Evolutionary conservation across 2,113 vertebrate species (phyloP).

Genomic region (Theristicus caerulescens): DNA sequence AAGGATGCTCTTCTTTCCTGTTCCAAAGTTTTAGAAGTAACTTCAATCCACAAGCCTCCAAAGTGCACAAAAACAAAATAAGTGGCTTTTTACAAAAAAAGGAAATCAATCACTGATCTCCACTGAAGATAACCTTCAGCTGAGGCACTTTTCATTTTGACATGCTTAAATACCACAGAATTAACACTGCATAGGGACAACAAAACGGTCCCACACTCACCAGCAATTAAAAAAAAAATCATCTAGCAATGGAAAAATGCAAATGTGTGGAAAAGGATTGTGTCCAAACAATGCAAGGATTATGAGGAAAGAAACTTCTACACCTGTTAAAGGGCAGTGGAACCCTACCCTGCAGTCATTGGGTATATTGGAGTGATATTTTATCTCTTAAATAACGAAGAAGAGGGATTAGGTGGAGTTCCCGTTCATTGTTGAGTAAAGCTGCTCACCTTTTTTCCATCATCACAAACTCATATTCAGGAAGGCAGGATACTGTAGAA

Average conservation of each 20-base stretch:
- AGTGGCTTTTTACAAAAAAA: neutral
- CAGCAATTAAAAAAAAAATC: neutral
- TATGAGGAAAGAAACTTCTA: neutral
- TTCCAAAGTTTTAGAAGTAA: neutral
- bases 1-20: neutral
- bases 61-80: neutral
- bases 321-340: neutral
- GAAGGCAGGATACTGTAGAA: neutral
- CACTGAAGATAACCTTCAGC: neutral
- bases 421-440: neutral
- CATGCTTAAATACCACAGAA: neutral
- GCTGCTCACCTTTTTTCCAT: neutral
- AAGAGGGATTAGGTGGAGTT: neutral
- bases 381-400: neutral
- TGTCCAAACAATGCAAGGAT: neutral
- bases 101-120: neutral
- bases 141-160: neutral
- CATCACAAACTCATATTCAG: neutral
- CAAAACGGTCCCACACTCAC: neutral
- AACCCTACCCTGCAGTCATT: neutral
- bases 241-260: neutral
- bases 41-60: neutral
- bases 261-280: neutral
- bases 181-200: neutral
- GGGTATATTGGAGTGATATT: neutral